These are phyloP conservation scores for Odontophorus gujanensis DNA, from an alignment of 2,113 vertebrate species.

Conservation along the genomic window DNA sequence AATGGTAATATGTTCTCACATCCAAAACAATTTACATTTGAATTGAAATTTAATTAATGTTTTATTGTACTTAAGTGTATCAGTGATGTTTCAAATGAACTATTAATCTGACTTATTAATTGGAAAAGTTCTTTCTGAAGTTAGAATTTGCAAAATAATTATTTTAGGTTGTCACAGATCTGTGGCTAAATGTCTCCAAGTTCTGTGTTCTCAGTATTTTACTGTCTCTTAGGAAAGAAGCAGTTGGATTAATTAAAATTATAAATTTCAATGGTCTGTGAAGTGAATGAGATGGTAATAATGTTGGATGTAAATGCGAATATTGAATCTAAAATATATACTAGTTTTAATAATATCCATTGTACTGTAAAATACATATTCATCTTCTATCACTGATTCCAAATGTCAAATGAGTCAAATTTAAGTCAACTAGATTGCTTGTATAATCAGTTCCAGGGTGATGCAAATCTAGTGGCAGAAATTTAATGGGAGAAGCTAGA, in stretches of 20 bases:
- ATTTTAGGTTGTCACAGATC: background rate
- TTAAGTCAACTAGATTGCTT: background rate
- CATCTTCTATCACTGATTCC: background rate
- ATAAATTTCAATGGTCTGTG: slow-evolving; percentile 55
- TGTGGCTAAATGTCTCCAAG: background rate
- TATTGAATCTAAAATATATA: background rate
- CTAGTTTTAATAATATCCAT: slow-evolving; percentile 39
- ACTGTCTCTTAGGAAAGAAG: slow-evolving; percentile 20
- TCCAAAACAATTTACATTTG: background rate
- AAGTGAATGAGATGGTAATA: slow-evolving; percentile 21
- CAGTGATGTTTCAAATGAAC: background rate
- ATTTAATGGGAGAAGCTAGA: background rate
- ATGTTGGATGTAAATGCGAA: background rate
- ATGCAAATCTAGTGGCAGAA: background rate
- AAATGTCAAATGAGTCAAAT: slow-evolving; percentile 9
- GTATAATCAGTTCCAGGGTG: background rate
- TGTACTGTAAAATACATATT: slow-evolving; percentile 5
- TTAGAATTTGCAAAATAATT: background rate
- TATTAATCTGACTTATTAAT: slow-evolving; percentile 27
- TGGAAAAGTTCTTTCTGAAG: slow-evolving; percentile 26
- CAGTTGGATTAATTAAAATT: slow-evolving; percentile 71
- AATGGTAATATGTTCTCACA: background rate
- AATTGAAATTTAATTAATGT: slow-evolving; percentile 3
- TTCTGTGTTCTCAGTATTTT: slow-evolving; percentile 1
- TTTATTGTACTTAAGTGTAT: slow-evolving; percentile 22